These are phyloP conservation scores for Hyles vespertilio DNA, from an alignment of 1,140 invertebrate species.

Conservation along the genomic window DNA sequence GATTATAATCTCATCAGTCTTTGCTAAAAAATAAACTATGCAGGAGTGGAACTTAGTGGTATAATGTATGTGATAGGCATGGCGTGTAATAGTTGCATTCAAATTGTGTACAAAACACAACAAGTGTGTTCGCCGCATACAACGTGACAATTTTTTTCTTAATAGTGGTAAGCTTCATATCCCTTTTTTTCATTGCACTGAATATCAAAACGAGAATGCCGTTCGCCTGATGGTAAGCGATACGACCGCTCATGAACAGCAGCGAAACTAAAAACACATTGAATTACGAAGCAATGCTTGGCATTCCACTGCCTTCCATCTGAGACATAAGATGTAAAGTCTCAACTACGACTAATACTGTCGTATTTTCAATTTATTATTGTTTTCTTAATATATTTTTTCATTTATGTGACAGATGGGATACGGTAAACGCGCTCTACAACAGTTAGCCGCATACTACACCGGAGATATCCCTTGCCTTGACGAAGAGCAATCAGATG, in stretches of 20 bases:
- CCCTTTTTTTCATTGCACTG: too few relatives aligned
- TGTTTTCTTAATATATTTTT: neutral
- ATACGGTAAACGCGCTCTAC: conserved; percentile 91
- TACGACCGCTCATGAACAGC: too few relatives aligned
- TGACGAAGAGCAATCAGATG: conserved; percentile 73
- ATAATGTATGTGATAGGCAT: neutral
- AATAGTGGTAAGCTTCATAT: too few relatives aligned
- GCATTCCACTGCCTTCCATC: too few relatives aligned
- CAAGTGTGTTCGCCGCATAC: neutral
- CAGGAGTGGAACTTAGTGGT: neutral
- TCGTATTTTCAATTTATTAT: neutral
- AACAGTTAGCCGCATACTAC: conserved; percentile 93
- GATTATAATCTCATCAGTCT: too few relatives aligned
- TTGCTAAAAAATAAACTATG: neutral
- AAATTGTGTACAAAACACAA: neutral
- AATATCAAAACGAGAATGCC: too few relatives aligned
- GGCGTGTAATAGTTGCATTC: neutral
- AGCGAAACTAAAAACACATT: too few relatives aligned
- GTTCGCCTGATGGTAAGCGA: too few relatives aligned
- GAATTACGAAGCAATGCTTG: too few relatives aligned
- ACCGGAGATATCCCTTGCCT: conserved; percentile 86
- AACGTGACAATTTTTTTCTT: too few relatives aligned
- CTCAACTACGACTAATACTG: neutral
- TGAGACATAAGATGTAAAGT: too few relatives aligned
- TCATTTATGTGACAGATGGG: conserved; percentile 85